These are phyloP conservation scores for Oscheius onirici DNA, from an alignment of 2,888 invertebrate genomes.

Conservation along the genomic window DNA sequence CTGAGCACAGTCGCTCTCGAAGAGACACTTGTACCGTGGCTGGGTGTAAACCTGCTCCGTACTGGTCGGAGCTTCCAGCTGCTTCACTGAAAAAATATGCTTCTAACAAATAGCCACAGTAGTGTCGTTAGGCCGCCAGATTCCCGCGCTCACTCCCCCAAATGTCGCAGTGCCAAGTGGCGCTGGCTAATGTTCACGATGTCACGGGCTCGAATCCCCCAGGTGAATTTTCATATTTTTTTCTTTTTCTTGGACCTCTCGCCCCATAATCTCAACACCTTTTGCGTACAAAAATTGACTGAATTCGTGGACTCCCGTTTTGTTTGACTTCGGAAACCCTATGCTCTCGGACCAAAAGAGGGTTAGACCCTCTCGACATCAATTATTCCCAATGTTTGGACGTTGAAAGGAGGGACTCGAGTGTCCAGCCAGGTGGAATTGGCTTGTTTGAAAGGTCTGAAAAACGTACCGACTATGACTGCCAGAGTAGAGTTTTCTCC, in stretches of 20 bases:
- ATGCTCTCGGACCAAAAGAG: background rate
- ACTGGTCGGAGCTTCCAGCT: conserved; percentile 45
- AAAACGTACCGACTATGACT: conserved; percentile 47
- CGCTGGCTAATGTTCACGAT: no score
- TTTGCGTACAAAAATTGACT: no score
- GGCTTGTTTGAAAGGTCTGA: background rate
- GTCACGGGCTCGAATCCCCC: no score
- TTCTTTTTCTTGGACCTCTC: no score
- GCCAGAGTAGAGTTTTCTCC: conserved; percentile 46
- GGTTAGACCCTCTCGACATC: conserved; percentile 3
- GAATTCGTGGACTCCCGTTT: no score
- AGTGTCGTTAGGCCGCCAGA: background rate
- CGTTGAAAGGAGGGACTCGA: no score
- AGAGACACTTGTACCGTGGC: conserved; percentile 52
- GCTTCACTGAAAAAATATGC: conserved; percentile 50
- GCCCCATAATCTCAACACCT: no score
- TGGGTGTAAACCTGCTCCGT: conserved; percentile 44
- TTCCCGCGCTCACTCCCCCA: no score
- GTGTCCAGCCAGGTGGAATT: conserved; percentile 8
- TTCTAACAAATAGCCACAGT: background rate
- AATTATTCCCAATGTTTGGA: conserved; percentile 19
- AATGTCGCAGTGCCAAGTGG: no score
- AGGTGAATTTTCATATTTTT: no score
- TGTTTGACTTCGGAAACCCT: conserved; percentile 31
- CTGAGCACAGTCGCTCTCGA: conserved; percentile 56